A percentile compares a stretch with the other conserved stretches of the same genome.
These are phyloP conservation scores for Eustalomyia histrio DNA, from an alignment of 2,888 invertebrate genomes.

Conservation along the genomic window DNA sequence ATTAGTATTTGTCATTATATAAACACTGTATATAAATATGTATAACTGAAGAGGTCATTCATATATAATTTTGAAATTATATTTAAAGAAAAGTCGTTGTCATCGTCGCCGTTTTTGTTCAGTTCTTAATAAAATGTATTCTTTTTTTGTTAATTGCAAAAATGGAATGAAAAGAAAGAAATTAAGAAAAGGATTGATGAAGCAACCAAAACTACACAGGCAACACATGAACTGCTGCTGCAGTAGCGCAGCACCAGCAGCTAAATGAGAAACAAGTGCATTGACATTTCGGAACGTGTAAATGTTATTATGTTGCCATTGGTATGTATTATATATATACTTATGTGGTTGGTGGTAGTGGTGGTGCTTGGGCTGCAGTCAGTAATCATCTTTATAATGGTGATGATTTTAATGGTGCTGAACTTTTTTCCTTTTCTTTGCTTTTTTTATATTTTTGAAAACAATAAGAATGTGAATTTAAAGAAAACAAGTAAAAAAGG, in stretches of 20 bases:
- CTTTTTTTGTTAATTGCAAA: neutral
- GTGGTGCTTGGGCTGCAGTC: constrained; percentile 28
- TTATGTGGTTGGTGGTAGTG: neutral
- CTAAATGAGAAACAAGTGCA: constrained; percentile 56
- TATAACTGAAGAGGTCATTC: too few relatives aligned
- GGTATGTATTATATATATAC: constrained; percentile 8
- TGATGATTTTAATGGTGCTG: constrained; percentile 61
- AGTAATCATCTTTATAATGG: constrained; percentile 46
- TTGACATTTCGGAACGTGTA: constrained; percentile 63
- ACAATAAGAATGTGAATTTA: constrained; percentile 32
- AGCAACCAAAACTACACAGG: constrained; percentile 25
- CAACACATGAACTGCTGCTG: constrained; percentile 19
- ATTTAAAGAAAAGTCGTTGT: neutral
- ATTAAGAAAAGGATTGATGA: constrained; percentile 60
- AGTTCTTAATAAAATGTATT: neutral
- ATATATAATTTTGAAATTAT: too few relatives aligned
- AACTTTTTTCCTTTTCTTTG: constrained; percentile 35
- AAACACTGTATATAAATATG: neutral
- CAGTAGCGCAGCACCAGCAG: constrained; percentile 38
- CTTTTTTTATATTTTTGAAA: constrained; percentile 9
- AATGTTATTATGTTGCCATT: constrained; percentile 61
- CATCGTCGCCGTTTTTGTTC: neutral
- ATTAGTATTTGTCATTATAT: neutral
- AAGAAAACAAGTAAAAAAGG: too few relatives aligned
- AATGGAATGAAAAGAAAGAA: constrained; percentile 18